Evolutionary conservation across 1,140 invertebrate genomes (phyloP), one percentile per base, ranked within the genome.

Genomic region (Parapsyche elsis): DNA sequence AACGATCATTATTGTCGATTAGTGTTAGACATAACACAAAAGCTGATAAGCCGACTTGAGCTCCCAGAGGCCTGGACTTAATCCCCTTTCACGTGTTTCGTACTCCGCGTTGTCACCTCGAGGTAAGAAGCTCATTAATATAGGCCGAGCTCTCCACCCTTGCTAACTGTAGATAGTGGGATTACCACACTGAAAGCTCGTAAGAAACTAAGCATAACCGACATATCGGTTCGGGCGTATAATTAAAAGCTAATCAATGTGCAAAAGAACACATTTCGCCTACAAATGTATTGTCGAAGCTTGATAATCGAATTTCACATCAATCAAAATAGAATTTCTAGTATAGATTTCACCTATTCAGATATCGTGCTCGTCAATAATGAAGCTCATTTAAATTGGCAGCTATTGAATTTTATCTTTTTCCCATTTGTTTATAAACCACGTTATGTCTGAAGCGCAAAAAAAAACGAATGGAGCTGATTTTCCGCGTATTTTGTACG

Each of bases 51-150:
- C 53, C 75, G 19, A 4, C 14, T 16, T 77, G 26, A 77, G 75
- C 59, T 53, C 24, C 53, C 24, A 26, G 61, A 77, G 75, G 75
- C 38, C 75, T 44, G 24, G 21, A 16, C 57, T 64, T 77, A 64
- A 77, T 77, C 75, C 30, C 57, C 75, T 45, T 77, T 77, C 75
- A 77, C 75, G 59, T 77, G 75, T 77, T 77, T 77, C 53, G 57
- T 53, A 64, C 75, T 77, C 23, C n/a, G 59, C 26, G 59, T 61
- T 64, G 75, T 77, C 75, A 77, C 75, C 59, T 77, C 23, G 38
- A 30, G 75, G 75, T 61, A 45, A 61, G 53, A 64, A 59, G 59
- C 75, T 77, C 75, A 77, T 77, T 77, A 77, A 77, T 77, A 77
- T 67, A 77, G 73, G 16, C 73, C 73, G 5, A 53, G 30, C 44